Evolutionary conservation across 2,113 vertebrate genomes (phyloP).

Genomic region (Actenoides lindsayi): DNA sequence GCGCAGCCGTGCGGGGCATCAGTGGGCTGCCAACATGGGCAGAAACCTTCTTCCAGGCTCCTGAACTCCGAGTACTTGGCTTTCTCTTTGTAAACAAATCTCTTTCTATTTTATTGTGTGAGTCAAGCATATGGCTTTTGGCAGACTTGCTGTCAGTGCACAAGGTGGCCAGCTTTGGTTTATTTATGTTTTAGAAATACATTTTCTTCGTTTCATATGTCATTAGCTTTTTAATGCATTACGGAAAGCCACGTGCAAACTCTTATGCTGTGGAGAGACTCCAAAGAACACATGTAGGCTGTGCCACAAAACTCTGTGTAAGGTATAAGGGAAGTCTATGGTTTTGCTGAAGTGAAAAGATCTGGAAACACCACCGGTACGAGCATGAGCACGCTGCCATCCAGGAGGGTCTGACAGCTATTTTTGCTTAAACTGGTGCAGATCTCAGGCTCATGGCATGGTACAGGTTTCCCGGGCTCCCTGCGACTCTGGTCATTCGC

Average conservation of each 20-base stretch:
- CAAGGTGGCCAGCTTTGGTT: neutral
- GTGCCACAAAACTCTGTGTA: neutral
- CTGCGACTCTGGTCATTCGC: neutral
- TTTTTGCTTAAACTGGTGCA: neutral
- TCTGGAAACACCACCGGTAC: neutral
- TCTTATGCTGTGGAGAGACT: neutral
- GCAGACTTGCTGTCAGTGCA: neutral
- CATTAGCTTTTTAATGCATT: neutral
- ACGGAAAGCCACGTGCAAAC: neutral
- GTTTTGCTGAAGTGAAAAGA: neutral
- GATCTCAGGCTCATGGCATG: neutral
- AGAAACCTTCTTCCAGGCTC: neutral
- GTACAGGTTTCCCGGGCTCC: neutral
- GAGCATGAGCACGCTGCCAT: fast-evolving
- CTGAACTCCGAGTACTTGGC: neutral
- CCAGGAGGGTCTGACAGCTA: neutral
- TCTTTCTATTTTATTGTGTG: neutral
- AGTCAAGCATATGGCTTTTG: neutral
- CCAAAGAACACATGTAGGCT: neutral
- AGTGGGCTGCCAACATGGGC: neutral
- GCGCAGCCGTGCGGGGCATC: fast-evolving
- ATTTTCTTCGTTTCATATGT: neutral
- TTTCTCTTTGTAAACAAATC: neutral
- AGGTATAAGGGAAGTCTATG: neutral
- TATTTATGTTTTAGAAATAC: neutral